phyloP scores from a whole-genome alignment of 64 coral and sea anemone genomes.

The Actinia equina region DNA sequence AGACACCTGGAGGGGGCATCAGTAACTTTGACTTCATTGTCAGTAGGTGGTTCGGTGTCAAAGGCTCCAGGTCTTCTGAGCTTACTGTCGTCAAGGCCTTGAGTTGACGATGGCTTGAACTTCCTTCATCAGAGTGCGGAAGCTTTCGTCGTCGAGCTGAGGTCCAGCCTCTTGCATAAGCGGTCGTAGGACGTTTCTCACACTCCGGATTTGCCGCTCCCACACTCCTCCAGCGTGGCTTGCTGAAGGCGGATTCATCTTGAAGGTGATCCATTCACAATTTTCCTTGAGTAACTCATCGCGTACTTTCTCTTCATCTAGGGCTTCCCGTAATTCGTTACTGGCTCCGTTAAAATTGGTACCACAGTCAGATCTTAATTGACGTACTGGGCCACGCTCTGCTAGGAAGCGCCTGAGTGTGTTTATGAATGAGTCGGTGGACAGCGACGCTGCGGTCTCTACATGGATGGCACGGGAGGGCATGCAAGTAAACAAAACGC shows the following conservation, averaged over 20 bases:
- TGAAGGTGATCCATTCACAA: conserved; percentile 34
- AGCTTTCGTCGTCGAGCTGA: conserved; percentile 52
- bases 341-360: not conserved
- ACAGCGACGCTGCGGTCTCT: no score
- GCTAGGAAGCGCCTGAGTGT: no score
- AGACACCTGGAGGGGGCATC: not conserved
- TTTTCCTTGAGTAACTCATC: not conserved
- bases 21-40: not conserved
- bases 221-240: conserved; percentile 8
- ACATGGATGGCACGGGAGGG: no score
- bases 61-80: conserved; percentile 1
- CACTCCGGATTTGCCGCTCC: conserved; percentile 29
- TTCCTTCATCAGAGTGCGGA: conserved; percentile 19
- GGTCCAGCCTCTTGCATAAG: conserved; percentile 12
- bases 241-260: conserved; percentile 22
- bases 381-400: not conserved
- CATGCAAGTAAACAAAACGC: no score
- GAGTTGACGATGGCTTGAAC: conserved; percentile 18
- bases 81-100: conserved; percentile 6
- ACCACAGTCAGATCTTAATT: not conserved
- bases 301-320: not conserved
- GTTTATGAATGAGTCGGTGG: no score
- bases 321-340: not conserved
- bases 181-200: conserved; percentile 24
- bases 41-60: not conserved